Evolutionary conservation across 1,140 invertebrate species (phyloP), one percentile per base, ranked within the genome.

Genomic region (Pseudomyrmex flavicornis): DNA sequence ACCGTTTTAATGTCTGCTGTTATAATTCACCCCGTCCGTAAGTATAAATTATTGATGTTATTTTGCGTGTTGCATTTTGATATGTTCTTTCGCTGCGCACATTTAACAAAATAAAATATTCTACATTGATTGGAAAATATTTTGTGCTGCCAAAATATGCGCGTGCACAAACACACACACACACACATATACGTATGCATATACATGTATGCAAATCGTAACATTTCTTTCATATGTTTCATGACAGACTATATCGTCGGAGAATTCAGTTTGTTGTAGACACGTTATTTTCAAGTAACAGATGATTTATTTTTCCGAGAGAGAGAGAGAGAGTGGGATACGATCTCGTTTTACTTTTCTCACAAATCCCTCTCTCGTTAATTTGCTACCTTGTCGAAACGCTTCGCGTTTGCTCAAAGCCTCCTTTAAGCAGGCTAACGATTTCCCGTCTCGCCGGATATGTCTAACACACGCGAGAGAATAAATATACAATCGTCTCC

Each of bases 401-500:
- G 9, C 63, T 56, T 69, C 0, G 35, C n/a, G 4, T 50, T 70
- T 52, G 68, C 48, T 70, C 2, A 54, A 79, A 15, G 44, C 10
- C 52, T 44, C 3, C 8, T 44, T 48, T n/a, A 20, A 15, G 2
- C 20, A 7, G 0, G 35, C n/a, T 17, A 58, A 59, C 17, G 15
- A 50, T 56, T 20, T 20, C 76, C 46, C 22, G 13, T 10, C 26
- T 26, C 2, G 20, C 2, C 52, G 10, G 3, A 35, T 35, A 5
- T n/a, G 26, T 76, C 48, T 35, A 50, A 46, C 44, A 35, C 20
- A 20, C 48, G 1, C 5, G 15, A 77, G 35, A 69, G 35, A 58
- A 26, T 44, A 70, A 70, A 56, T 59, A 44, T 48, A 80, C 22
- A 54, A 15, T 59, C 54, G 54, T 80, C 22, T 50, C 76, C 76